Evolutionary conservation across 2,888 invertebrate species (phyloP).

Genomic region (Gandaritis pyraliata): DNA sequence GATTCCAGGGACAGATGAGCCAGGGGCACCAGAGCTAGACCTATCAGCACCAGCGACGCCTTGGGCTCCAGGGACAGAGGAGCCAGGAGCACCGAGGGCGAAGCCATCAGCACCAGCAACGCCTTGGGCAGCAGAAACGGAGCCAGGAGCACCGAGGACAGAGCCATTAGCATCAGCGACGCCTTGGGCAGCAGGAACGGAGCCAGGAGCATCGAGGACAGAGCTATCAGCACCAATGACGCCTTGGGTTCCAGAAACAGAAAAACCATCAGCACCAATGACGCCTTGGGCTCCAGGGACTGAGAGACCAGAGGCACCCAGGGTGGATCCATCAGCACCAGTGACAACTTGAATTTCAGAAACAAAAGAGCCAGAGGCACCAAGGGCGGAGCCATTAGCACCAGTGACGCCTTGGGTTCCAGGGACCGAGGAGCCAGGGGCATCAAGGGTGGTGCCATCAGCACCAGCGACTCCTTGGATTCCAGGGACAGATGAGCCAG

Average conservation of each 20-base stretch:
- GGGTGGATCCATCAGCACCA: not conserved
- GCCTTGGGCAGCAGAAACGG: not conserved
- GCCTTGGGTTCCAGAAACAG: slow-evolving; percentile 11
- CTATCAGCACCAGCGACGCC: slow-evolving; percentile 16
- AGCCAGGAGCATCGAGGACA: not conserved
- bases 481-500: slow-evolving; percentile 1
- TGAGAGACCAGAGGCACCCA: slow-evolving; percentile 7
- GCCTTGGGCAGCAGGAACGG: slow-evolving; percentile 11
- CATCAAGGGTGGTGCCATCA: slow-evolving; percentile 6
- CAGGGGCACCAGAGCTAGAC: slow-evolving; percentile 7
- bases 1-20: slow-evolving; percentile 9
- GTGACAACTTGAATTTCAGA: slow-evolving; percentile 11
- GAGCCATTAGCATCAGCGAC: not conserved
- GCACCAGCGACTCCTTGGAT: slow-evolving; percentile 1
- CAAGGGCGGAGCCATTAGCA: slow-evolving; percentile 8
- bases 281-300: slow-evolving; percentile 4
- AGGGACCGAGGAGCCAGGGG: not conserved
- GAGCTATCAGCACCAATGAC: slow-evolving; percentile 14
- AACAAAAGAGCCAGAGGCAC: not conserved
- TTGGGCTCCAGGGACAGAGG: slow-evolving; percentile 6
- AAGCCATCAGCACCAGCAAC: slow-evolving; percentile 3
- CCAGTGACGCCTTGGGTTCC: slow-evolving; percentile 15
- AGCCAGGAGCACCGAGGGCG: not conserved
- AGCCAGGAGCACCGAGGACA: slow-evolving; percentile 10
- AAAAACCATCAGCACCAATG: slow-evolving; percentile 2